Base-by-base conservation (phyloP, 1,140 invertebrate genomes). In the Helicorthomorpha holstii region DNA sequence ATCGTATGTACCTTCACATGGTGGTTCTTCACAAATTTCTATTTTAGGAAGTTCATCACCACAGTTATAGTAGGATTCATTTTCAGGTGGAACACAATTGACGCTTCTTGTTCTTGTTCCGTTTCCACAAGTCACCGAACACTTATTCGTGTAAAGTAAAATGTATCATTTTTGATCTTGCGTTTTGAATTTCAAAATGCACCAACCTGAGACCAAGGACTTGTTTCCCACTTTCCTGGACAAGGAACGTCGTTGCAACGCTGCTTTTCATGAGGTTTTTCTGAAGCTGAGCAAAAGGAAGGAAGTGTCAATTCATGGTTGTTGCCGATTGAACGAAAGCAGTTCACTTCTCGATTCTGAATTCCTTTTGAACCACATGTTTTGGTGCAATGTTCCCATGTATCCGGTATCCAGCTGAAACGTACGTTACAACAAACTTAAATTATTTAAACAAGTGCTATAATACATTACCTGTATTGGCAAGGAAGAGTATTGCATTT, bases 371-470 rank as follows among this genome's bases (percentile, higher is more conserved):
- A 62, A 7, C 78, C 79, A 57, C 80, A 81, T 1, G 75, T 76
- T 2, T 71, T 67, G 14, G 71, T 74, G 60, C 80, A 83, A 21
- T 70, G 66, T 61, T 80, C 78, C 79, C 79, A 82, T 10, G 71
- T 66, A 1, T 74, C 76, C 0, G 70, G 54, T 7, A 74, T 59
- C 77, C 79, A 80, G 52, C 72, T 66, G 61, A 77, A 79, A 44
- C 74, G 34, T 43, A 51, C 55, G 42, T 25, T 27, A 51, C 1
- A 2, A 27, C 51, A 46, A 47, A 41, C 55, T 56, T 4, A 52
- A 19, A 53, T n/a, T 41, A 48, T 51, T 23, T 49, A 7, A 47
- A 49, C 16, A 34, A 34, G 7, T 34, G 7, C 16, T 4, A 10
- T 34, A n/a, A 56, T 27, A 55, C 3, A 23, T 61, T 56, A 75